Conservation (phyloP, 2,797 vertebrate species). For the Cygnus olor region DNA sequence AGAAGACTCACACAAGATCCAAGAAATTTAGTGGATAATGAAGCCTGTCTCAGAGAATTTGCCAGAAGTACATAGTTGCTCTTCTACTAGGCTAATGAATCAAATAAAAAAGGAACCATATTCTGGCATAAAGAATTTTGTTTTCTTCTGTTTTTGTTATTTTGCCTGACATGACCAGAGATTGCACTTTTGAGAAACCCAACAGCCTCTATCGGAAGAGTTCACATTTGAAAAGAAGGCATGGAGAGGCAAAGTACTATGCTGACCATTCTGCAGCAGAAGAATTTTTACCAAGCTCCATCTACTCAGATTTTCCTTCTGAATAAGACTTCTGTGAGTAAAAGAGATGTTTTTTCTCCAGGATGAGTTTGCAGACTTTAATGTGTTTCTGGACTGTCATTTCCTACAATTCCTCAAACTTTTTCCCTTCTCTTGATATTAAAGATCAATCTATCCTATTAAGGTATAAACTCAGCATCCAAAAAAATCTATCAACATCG, state of each 20-base stretch:
- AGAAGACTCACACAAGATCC: neutral
- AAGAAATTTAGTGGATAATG: neutral
- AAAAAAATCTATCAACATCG: neutral
- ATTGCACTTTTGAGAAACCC: neutral
- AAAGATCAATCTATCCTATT: neutral
- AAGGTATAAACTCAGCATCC: neutral
- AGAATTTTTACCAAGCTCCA: neutral
- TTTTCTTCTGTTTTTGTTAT: neutral
- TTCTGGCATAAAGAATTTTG: neutral
- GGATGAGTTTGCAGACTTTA: neutral
- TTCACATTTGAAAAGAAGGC: neutral
- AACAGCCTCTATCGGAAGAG: neutral
- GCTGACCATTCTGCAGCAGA: neutral
- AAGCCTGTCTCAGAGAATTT: neutral
- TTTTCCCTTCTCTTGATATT: neutral
- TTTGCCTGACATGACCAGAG: neutral
- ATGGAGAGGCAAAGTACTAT: neutral
- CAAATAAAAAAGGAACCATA: neutral
- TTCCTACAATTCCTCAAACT: neutral
- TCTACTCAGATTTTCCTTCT: neutral
- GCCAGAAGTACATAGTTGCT: neutral
- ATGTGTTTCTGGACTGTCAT: neutral
- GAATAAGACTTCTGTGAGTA: neutral
- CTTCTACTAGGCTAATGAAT: neutral
- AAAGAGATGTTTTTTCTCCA: neutral